These are phyloP conservation scores for Glossophaga mutica DNA, from an alignment of 2,797 vertebrate genomes.

Conservation along the genomic window DNA sequence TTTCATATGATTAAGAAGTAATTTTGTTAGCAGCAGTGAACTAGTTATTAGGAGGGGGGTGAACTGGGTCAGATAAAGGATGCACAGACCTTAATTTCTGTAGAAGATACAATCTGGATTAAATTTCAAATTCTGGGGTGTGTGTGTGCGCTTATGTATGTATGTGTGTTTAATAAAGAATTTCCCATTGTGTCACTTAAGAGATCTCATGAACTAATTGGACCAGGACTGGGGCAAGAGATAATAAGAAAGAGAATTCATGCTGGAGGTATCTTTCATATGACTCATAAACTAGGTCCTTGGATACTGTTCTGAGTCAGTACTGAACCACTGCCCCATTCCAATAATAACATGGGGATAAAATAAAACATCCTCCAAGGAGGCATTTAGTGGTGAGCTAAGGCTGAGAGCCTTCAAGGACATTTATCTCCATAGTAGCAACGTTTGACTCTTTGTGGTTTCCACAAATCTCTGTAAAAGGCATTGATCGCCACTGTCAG, in stretches of 20 bases:
- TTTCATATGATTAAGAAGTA: background rate
- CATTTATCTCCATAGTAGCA: conserved; percentile 86
- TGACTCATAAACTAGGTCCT: conserved; percentile 63
- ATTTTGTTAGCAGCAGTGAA: background rate
- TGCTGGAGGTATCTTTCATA: conserved; percentile 22
- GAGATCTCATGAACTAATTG: background rate
- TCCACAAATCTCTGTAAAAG: conserved; percentile 86
- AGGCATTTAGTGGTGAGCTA: conserved; percentile 82
- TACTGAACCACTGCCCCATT: conserved; percentile 73
- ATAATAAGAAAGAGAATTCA: background rate
- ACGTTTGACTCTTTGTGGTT: conserved; percentile 84
- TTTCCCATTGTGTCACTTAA: background rate
- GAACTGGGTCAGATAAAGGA: background rate
- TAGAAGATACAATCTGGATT: background rate
- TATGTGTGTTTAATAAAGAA: background rate
- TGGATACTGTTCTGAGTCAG: conserved; percentile 43
- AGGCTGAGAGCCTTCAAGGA: conserved; percentile 79
- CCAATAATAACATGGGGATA: conserved; percentile 76
- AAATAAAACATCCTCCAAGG: conserved; percentile 80
- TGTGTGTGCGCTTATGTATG: background rate
- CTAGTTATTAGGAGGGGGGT: background rate
- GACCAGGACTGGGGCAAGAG: background rate
- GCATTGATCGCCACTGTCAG: conserved; percentile 82
- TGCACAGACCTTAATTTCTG: background rate
- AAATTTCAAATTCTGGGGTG: background rate